Percentiles rank a stretch among this genome's conserved stretches.
Conservation (phyloP, 2,113 vertebrate species). For the Phaethornis superciliosus region DNA sequence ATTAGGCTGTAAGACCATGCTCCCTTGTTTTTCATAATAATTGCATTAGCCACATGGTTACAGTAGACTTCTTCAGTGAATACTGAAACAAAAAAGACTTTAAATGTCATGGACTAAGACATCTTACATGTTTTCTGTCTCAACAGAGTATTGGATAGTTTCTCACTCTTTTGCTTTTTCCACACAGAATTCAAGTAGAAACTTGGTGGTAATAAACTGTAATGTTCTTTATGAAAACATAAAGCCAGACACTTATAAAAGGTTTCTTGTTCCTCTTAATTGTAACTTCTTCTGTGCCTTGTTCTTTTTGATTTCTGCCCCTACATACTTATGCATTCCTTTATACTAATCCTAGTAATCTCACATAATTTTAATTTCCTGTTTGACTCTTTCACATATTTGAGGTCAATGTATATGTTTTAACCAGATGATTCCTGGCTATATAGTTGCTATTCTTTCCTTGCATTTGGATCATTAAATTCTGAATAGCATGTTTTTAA, state of each 20-base stretch:
- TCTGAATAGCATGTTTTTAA: slow-evolving; percentile 16
- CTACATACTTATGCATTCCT: not conserved
- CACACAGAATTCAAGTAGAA: not conserved
- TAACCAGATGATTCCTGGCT: slow-evolving; percentile 40
- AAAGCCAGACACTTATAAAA: not conserved
- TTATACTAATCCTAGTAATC: slow-evolving; percentile 39
- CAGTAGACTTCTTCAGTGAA: not conserved
- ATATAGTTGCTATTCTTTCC: not conserved
- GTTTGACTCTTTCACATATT: not conserved
- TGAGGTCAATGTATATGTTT: slow-evolving; percentile 25
- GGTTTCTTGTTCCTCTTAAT: not conserved
- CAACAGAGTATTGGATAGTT: not conserved
- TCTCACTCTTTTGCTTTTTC: not conserved
- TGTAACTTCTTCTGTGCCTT: not conserved
- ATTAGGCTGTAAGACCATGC: not conserved
- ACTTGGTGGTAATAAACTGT: not conserved
- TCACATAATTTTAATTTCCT: slow-evolving; percentile 51
- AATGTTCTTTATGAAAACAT: not conserved
- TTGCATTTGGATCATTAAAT: slow-evolving; percentile 9
- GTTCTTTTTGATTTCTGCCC: slow-evolving; percentile 26
- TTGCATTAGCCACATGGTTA: not conserved
- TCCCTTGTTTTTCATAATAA: not conserved
- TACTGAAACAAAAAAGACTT: not conserved
- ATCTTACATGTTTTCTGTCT: not conserved
- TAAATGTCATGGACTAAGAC: not conserved